Evolutionary conservation across 2,888 invertebrate genomes (phyloP).

Genomic region (Chymomyza procnemis): DNA sequence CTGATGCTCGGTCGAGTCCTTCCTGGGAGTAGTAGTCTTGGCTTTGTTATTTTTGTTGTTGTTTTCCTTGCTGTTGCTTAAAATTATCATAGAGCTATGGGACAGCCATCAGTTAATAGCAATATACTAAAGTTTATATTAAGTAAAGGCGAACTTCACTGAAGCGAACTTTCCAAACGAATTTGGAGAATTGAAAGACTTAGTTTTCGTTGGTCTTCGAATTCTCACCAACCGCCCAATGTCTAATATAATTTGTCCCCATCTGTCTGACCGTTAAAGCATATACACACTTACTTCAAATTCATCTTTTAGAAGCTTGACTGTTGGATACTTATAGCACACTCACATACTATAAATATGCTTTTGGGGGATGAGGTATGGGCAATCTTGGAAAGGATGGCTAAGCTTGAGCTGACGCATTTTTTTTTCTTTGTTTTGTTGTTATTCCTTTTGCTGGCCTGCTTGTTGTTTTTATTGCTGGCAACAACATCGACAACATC

Average conservation of each 20-base stretch:
- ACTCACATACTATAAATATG: background rate
- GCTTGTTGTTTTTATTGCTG: conserved; percentile 65
- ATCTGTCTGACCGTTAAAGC: no score
- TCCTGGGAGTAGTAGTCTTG: conserved; percentile 20
- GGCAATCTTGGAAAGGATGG: conserved; percentile 54
- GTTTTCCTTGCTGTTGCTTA: conserved; percentile 55
- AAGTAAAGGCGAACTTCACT: background rate
- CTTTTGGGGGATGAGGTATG: background rate
- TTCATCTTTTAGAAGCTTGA: background rate
- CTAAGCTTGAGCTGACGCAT: background rate
- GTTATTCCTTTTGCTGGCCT: background rate
- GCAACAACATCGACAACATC: conserved; percentile 38
- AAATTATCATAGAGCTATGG: conserved; percentile 59
- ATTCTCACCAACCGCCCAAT: no score
- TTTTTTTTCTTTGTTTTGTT: background rate
- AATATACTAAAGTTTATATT: background rate
- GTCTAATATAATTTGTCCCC: no score
- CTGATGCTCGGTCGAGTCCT: conserved; percentile 16
- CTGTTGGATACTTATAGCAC: background rate
- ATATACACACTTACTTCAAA: background rate
- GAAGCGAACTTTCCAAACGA: background rate
- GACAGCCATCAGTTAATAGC: background rate
- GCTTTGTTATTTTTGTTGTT: conserved; percentile 18
- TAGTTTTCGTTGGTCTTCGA: no score
- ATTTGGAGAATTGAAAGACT: no score